Base-by-base conservation (phyloP, 1,140 invertebrate species). In the Neodiprion fabricii region DNA sequence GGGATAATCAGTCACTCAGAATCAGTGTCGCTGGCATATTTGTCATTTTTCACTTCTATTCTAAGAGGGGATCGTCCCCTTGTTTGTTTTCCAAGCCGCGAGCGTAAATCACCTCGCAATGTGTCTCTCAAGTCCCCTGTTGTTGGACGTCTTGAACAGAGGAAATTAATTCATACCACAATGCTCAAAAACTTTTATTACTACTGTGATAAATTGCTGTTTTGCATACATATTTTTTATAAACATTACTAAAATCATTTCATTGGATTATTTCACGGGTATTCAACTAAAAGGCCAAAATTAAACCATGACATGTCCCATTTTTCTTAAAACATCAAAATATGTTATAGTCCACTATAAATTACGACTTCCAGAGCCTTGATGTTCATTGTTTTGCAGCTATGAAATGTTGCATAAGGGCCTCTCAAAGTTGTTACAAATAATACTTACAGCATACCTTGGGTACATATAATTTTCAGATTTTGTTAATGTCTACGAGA, bases 41-140 rank as follows among this genome's bases (percentile, higher is more conserved):
- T 86, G 47, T 87, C 86, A 71, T 87, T 87, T 78, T 82, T 85
- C 7, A 87, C 80, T 82, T 86, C 85, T 85, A 87, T 86, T 76
- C 86, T 85, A 21, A 87, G 76, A 3, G 85, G 84, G 48, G 86
- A 86, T 67, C 85, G 81, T 17, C 80, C 82, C 74, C 82, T 81
- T 14, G 81, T 80, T 14, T 85, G 80, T 74, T 81, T 82, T 10
- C 85, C 82, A 7, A 87, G 81, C 4, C 86, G 79, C 7, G 85
- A 85, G 61, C 86, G 77, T 10, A 86, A 75, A 72, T 86, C 85
- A 12, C 80, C 67, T 40, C 78, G 85, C 47, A 86, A 73, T 0
- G 78, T 80, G 67, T 74, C 79, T 61, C 84, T 83, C 7, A 85
- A 78, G 76, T 87, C 83, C 61, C 74, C 72, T 70, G 73, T 76